These are phyloP conservation scores for Cervus canadensis DNA, from an alignment of 2,113 vertebrate genomes.

Conservation along the genomic window DNA sequence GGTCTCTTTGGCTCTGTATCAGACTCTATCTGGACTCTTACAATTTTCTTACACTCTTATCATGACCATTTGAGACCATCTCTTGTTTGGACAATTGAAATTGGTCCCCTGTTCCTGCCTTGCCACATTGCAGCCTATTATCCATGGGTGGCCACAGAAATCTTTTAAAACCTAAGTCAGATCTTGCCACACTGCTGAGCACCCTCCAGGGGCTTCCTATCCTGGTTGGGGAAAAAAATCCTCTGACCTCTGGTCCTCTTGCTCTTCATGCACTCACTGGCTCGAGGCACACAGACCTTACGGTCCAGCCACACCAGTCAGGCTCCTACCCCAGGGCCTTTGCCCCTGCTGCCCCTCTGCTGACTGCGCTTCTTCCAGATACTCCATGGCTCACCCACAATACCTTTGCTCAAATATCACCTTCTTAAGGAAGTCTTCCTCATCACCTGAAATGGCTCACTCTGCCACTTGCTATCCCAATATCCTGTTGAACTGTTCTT, in stretches of 20 bases:
- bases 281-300: neutral
- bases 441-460: too few species aligned
- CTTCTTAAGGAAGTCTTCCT: neutral
- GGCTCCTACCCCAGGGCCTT: neutral
- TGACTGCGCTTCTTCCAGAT: neutral
- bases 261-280: neutral
- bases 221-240: neutral
- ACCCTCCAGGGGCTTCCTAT: neutral
- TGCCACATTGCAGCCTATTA: neutral
- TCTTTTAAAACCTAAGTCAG: neutral
- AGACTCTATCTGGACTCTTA: neutral
- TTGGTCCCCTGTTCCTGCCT: neutral
- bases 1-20: neutral
- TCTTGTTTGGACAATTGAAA: neutral
- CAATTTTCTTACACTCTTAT: neutral
- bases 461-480: neutral
- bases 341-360: neutral
- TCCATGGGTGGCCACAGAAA: neutral
- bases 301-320: neutral
- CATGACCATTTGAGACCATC: neutral
- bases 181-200: accelerated
- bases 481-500: neutral
- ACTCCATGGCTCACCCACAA: neutral
- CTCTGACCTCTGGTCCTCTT: neutral
- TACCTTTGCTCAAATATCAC: neutral